Conservation (phyloP, 2,888 invertebrate species). For the Harpalus rubripes region DNA sequence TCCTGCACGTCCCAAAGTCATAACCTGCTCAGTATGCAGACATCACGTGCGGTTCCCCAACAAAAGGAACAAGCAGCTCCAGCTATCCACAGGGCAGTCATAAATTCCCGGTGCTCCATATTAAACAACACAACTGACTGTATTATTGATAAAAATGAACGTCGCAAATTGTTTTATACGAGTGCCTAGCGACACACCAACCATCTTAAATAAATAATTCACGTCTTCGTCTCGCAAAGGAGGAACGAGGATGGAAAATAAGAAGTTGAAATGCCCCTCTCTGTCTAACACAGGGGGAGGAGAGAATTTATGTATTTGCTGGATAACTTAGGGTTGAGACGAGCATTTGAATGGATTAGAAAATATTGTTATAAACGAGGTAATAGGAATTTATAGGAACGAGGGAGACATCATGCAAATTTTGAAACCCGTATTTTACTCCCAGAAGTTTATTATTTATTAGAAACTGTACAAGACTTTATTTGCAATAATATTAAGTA, state of each 20-base stretch:
- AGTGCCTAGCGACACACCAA: slow-evolving; percentile 74
- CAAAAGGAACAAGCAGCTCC: slow-evolving; percentile 23
- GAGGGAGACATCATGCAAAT: slow-evolving; percentile 1
- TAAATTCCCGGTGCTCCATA: slow-evolving; percentile 64
- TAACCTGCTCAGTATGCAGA: slow-evolving; percentile 40
- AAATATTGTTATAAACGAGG: slow-evolving; percentile 19
- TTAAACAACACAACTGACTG: slow-evolving; percentile 73
- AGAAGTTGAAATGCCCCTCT: background rate
- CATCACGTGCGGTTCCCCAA: slow-evolving; percentile 52
- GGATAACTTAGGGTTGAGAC: slow-evolving; percentile 26
- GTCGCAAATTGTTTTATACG: slow-evolving; percentile 77
- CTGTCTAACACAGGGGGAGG: background rate
- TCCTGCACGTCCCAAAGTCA: slow-evolving; percentile 9
- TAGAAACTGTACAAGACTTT: background rate
- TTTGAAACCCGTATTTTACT: background rate
- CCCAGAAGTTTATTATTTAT: too few species aligned
- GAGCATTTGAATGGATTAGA: slow-evolving; percentile 40
- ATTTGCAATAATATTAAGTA: too few species aligned
- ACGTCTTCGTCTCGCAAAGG: background rate
- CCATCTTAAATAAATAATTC: slow-evolving; percentile 56
- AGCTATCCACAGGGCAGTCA: slow-evolving; percentile 54
- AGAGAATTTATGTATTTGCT: slow-evolving; percentile 42
- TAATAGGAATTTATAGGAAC: slow-evolving; percentile 24
- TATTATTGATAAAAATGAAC: slow-evolving; percentile 77
- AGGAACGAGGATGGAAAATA: background rate